Conservation (phyloP, 2,888 invertebrate species). For the Operophtera brumata region DNA sequence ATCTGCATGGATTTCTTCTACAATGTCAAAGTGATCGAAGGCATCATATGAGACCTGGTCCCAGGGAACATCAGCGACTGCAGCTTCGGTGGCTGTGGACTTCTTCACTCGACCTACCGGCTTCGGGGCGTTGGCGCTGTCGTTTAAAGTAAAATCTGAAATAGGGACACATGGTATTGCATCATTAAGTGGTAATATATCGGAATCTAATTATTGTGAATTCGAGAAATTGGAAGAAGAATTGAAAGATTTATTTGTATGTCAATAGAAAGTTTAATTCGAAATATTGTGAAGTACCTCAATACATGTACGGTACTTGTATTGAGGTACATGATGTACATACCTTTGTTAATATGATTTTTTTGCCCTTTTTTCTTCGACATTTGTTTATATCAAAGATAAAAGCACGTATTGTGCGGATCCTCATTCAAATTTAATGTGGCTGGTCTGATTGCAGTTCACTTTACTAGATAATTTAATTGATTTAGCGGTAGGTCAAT, state of each 20-base stretch:
- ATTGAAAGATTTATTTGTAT: too few relatives aligned
- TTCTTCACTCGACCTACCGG: conserved; percentile 55
- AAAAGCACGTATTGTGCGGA: conserved; percentile 4
- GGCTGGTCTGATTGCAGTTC: background rate
- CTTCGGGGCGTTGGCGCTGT: conserved; percentile 82
- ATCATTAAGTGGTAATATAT: background rate
- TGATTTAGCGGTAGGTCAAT: too few relatives aligned
- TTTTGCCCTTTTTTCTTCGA: conserved; percentile 54
- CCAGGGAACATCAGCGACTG: conserved; percentile 48
- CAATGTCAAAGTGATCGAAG: conserved; percentile 48
- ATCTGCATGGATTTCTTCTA: conserved; percentile 51
- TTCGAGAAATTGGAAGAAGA: too few relatives aligned
- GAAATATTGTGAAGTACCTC: too few relatives aligned
- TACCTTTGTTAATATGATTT: conserved; percentile 44
- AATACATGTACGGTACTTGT: too few relatives aligned
- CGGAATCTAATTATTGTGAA: background rate
- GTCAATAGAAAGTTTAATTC: too few relatives aligned
- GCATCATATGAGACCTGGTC: conserved; percentile 52
- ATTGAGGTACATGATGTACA: too few relatives aligned
- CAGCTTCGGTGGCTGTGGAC: conserved; percentile 37
- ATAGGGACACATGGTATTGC: conserved; percentile 21
- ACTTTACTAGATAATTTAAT: background rate
- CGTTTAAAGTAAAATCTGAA: conserved; percentile 84
- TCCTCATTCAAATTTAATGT: conserved; percentile 20
- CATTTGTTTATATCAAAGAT: conserved; percentile 37